Evolutionary conservation across 1,140 invertebrate species (phyloP).

Genomic region (Nautilus pompilius): DNA sequence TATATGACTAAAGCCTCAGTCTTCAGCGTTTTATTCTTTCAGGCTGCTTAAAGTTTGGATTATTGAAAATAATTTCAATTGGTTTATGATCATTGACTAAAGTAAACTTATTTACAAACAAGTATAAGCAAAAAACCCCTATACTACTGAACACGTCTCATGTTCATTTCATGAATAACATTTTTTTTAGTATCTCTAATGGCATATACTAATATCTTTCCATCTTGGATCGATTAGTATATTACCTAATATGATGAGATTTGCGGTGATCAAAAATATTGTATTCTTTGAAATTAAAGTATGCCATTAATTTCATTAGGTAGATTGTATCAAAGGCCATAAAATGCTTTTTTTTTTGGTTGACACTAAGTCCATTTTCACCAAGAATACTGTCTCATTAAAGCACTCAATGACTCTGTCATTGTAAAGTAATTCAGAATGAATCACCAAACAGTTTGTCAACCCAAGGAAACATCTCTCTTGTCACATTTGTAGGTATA

Average conservation of each 20-base stretch:
- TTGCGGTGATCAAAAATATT: slow-evolving; percentile 46
- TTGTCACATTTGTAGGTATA: slow-evolving; percentile 13
- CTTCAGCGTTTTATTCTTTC: slow-evolving; percentile 20
- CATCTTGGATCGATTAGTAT: slow-evolving; percentile 30
- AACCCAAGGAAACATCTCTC: slow-evolving; percentile 24
- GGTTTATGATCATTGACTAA: slow-evolving; percentile 42
- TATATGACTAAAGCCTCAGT: slow-evolving; percentile 14
- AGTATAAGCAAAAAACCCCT: slow-evolving; percentile 33
- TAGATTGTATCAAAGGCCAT: slow-evolving; percentile 14
- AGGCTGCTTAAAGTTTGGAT: slow-evolving; percentile 13
- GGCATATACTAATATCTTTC: slow-evolving; percentile 39
- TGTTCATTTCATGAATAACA: slow-evolving; percentile 54
- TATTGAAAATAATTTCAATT: slow-evolving; percentile 23
- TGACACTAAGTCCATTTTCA: slow-evolving; percentile 23
- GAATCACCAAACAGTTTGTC: slow-evolving; percentile 19
- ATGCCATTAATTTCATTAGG: slow-evolving; percentile 18
- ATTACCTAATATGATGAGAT: slow-evolving; percentile 51
- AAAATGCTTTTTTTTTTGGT: slow-evolving; percentile 18
- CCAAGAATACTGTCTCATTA: slow-evolving; percentile 14
- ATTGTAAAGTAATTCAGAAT: slow-evolving; percentile 19
- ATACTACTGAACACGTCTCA: slow-evolving; percentile 42
- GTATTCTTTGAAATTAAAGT: slow-evolving; percentile 22
- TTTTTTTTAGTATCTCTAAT: slow-evolving; percentile 46
- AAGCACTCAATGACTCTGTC: slow-evolving; percentile 18
- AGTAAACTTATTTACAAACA: slow-evolving; percentile 29